Evolutionary conservation across 2,113 vertebrate species (phyloP), one percentile per base, ranked within the genome.

Genomic region (Ibidorhyncha struthersii): DNA sequence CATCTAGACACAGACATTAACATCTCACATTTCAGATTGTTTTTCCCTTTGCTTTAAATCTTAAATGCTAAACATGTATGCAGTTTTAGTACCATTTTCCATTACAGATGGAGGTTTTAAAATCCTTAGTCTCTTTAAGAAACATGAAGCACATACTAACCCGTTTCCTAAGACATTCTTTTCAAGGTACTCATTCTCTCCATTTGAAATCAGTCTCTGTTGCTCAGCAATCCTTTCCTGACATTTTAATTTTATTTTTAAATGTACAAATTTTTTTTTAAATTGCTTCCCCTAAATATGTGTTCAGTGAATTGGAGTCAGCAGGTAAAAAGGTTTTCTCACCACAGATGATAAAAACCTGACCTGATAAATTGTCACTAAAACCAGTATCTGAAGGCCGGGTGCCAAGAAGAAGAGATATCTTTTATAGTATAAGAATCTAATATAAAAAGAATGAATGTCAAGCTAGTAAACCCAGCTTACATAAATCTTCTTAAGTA

Each of bases 31-130:
- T 86, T 50, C 79, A 70, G 77, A 53, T 50, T 82, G 62, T 45
- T 91, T 91, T 95, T 91, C 29, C 20, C 73, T 80, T 81, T 96
- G 47, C 81, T 32, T 97, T 89, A 72, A 82, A 93, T 72, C 72
- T 82, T 82, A 84, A 91, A 87, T 92, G 73, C 43, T 87, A 93
- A 92, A 87, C 74, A 43, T 45, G 22, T 27, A 76, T 91, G n/a
- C 62, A 65, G 38, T 87, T 85, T 89, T 90, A 86, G 53, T 61
- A 32, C 12, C 18, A 66, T 82, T 96, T 96, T 73, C 70, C 23
- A 8, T 59, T 63, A 50, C 69, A 85, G 78, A 85, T 66, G 63
- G 55, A 87, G 19, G 16, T 14, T 96, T 5, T 90, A 53, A 90
- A 97, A 95, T 70, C 71, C 72, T 80, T 77, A 81, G 71, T 83